Evolutionary conservation across 2,888 invertebrate genomes (phyloP), one percentile per base, ranked within the genome.

Genomic region (Lumbricus terrestris): DNA sequence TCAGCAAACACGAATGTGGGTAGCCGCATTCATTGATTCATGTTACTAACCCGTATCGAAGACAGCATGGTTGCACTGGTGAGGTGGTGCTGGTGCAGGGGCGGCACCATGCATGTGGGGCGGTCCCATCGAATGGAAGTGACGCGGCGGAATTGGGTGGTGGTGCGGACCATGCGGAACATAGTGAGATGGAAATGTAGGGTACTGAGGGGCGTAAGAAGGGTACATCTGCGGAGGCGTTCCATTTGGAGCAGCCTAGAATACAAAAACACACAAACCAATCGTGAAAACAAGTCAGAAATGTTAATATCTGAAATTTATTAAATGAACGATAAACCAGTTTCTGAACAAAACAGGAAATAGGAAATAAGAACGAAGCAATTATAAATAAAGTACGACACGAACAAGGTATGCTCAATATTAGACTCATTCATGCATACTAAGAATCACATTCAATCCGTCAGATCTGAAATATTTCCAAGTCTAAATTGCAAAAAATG

Each of bases 161-260:
- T 88, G 91, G 47, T 42, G 82, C 37, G 88, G 90, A 89, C 88
- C 88, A 83, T 42, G 82, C 37, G 88, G 90, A 89, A 90, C 88
- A 83, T 47, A 83, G 89, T 16, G 82, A 38, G 35, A 88, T 38
- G n/a, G 89, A 88, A 90, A 82, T 40, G 89, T 34, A 29, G 90
- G 88, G 89, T 91, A 91, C 88, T 88, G 89, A 16, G 85, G 85
- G 16, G 69, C 82, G 42, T 91, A 90, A 29, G 91, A 34, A 18
- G 90, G 90, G 91, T 92, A 91, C 85, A 91, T 91, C 88, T 90
- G 90, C 37, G 88, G 91, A 38, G 91, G 92, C 33, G 92, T 91
- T 20, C 91, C 90, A 69, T 91, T 92, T 11, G 92, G 91, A 23
- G 91, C 90, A n/a, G 90, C 91, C 92, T 91, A 90, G 8, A 91